These are phyloP conservation scores for Phthorimaea operculella DNA, from an alignment of 1,140 invertebrate genomes.

Conservation along the genomic window DNA sequence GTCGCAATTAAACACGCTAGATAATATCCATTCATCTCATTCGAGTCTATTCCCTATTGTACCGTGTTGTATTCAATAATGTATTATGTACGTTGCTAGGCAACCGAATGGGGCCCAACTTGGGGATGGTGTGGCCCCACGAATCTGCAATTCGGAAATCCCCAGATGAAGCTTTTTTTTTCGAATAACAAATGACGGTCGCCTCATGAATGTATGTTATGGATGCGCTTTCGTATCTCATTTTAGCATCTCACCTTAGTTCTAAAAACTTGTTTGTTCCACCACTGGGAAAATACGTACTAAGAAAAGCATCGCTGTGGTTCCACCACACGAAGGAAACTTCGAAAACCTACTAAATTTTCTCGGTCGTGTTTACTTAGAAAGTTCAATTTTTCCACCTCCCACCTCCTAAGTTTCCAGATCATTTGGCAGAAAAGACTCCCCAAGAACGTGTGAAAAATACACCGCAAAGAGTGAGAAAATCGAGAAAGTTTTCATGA, in stretches of 20 bases:
- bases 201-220: not conserved
- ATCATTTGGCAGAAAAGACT: not conserved
- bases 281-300: no score
- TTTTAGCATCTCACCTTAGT: no score
- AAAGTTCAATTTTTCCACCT: not conserved
- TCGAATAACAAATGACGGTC: conserved; percentile 13
- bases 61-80: no score
- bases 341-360: no score
- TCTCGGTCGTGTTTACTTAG: not conserved
- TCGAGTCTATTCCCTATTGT: conserved; percentile 33
- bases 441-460: not conserved
- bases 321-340: no score
- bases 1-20: conserved; percentile 11
- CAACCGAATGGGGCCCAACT: conserved; percentile 31
- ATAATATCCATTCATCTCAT: conserved; percentile 12
- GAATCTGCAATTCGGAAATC: conserved; percentile 49
- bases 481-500: conserved; percentile 30
- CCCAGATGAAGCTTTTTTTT: conserved; percentile 36
- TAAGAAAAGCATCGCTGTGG: no score
- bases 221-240: no score
- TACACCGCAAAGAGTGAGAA: not conserved
- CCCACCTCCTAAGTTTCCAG: not conserved
- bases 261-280: no score
- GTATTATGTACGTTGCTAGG: conserved; percentile 42
- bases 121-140: conserved; percentile 39